phyloP scores from a whole-genome alignment of 2,888 invertebrate species.

The Tipula helvola region DNA sequence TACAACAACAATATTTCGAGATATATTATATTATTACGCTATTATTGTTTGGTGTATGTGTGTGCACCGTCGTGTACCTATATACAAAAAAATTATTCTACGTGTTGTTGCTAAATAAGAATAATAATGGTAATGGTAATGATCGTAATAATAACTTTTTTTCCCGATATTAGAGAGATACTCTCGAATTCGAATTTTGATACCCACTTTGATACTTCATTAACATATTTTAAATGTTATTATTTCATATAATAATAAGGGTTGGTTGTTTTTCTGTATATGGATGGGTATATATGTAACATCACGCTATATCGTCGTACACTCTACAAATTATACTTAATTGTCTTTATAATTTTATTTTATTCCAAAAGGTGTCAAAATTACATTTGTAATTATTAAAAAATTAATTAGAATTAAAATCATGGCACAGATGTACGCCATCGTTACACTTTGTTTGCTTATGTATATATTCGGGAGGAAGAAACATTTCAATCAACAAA shows the following conservation, averaged over 20 bases:
- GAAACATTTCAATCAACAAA: background rate
- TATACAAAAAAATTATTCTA: background rate
- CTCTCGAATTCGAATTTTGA: background rate
- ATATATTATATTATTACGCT: background rate
- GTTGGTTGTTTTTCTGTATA: background rate
- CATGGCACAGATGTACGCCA: background rate
- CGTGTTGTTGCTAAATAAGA: background rate
- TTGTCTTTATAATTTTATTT: background rate
- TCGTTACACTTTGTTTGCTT: background rate
- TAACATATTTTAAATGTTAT: constrained; percentile 4
- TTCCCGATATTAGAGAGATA: background rate
- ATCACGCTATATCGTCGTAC: background rate
- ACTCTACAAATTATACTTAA: background rate
- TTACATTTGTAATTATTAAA: background rate
- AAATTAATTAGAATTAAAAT: background rate
- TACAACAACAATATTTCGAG: background rate
- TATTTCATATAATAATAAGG: background rate
- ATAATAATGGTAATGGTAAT: background rate
- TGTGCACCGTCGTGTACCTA: background rate
- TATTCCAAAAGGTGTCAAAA: background rate
- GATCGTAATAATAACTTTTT: background rate
- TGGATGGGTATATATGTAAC: background rate
- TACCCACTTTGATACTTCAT: constrained; percentile 4
- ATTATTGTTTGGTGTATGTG: background rate
- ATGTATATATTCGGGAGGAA: background rate